Evolutionary conservation across 2,888 invertebrate species (phyloP), one percentile per base, ranked within the genome.

Genomic region (Lasioglossum oenotherae): DNA sequence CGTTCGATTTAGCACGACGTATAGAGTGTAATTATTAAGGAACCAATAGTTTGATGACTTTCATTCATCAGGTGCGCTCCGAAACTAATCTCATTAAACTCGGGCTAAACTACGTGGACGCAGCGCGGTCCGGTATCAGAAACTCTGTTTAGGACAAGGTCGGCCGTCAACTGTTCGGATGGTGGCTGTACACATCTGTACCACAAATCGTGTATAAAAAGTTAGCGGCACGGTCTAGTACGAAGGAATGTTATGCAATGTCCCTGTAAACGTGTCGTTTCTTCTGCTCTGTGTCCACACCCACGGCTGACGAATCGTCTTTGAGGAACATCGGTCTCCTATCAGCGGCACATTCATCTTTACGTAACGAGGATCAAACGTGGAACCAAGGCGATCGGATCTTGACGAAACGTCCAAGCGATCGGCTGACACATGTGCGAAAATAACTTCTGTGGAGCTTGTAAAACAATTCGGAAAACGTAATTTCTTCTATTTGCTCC

Each of bases 171-270:
- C 23, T 35, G 31, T 78, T 38, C 38, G 72, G n/a, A 4, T 23
- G 2, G 60, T 19, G 35, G 77, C 72, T 46, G 46, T 19, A 23
- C 44, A 46, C 46, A 74, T 80, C 67, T 69, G 57, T n/a, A 78
- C 41, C 78, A 19, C 35, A 16, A 27, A 35, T 44, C 79, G n/a
- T 16, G 27, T 83, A 67, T 71, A 60, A 57, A 78, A 74, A 78
- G 31, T 69, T 46, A 46, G 44, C n/a, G 60, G 71, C 35, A 46
- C 69, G 60, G 31, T 46, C 35, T 57, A n/a, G 16, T 16, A 2
- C 23, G 72, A 2, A 38, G 67, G 35, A 49, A 41, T 1, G 74
- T 84, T 84, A 23, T 78, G 84, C 71, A 84, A 84, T 23, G n/a
- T 69, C 35, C 19, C 64, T 31, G 69, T 46, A 64, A 78, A 53